phyloP scores from a whole-genome alignment of 1,140 invertebrate genomes.

The Pollicipes pollicipes region DNA sequence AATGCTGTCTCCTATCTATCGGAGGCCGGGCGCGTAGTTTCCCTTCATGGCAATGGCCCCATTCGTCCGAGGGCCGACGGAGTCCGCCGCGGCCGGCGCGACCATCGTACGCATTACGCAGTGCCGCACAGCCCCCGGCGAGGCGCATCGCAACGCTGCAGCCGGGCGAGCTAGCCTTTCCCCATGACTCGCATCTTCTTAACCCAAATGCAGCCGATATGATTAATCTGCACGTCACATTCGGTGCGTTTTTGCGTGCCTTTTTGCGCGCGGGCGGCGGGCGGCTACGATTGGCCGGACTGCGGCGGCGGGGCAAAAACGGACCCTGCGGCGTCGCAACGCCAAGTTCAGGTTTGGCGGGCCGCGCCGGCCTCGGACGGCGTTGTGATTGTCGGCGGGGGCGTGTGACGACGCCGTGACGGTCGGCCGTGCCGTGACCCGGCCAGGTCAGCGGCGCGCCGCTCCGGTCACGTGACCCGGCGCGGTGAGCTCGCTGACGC shows the following conservation, averaged over 20 bases:
- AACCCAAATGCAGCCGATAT: background rate
- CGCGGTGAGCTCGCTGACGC: too few relatives aligned
- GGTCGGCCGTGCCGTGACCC: too few relatives aligned
- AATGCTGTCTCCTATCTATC: background rate
- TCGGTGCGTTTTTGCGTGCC: background rate
- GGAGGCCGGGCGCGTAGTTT: too few relatives aligned
- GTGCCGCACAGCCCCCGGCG: too few relatives aligned
- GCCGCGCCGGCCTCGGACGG: too few relatives aligned
- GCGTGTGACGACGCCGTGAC: too few relatives aligned
- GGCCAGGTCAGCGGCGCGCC: too few relatives aligned
- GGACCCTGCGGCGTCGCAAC: background rate
- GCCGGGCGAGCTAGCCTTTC: background rate
- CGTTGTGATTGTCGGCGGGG: too few relatives aligned
- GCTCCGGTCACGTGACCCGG: too few relatives aligned
- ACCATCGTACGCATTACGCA: too few relatives aligned
- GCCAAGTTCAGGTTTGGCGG: background rate
- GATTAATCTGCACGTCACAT: background rate
- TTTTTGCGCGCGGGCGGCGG: background rate
- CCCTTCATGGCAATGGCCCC: background rate
- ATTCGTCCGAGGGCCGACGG: background rate
- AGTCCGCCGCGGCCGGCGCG: too few relatives aligned
- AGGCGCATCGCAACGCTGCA: background rate
- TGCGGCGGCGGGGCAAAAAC: background rate
- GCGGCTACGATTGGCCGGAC: background rate
- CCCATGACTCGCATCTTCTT: background rate